A percentile compares a stretch with the other conserved stretches of the same genome.
phyloP scores from a whole-genome alignment of 2,888 invertebrate genomes.

The Acholoe squamosa region DNA sequence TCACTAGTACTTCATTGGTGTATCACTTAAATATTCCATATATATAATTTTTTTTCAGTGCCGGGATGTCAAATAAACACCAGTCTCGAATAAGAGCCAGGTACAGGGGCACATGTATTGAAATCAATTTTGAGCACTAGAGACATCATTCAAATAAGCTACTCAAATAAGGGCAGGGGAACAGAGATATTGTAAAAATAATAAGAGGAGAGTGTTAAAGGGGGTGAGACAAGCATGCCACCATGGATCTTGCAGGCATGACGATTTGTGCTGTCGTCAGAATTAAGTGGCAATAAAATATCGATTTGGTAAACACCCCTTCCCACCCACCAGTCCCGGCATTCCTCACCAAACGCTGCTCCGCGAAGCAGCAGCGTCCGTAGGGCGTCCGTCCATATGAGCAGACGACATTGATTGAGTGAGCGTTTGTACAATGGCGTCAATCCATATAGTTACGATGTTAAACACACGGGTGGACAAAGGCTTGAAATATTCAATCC shows the following conservation, averaged over 20 bases:
- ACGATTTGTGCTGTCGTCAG: constrained; percentile 34
- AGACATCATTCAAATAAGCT: no score
- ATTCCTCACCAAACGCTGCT: neutral
- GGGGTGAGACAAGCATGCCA: neutral
- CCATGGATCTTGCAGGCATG: constrained; percentile 3
- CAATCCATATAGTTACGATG: constrained; percentile 36
- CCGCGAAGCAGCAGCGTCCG: neutral
- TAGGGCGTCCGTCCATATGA: no score
- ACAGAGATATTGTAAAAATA: no score
- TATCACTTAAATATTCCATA: no score
- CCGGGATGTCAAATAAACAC: no score
- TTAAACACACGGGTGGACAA: constrained; percentile 38
- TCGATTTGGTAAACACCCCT: constrained; percentile 29
- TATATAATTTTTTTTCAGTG: no score
- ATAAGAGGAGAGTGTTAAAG: neutral
- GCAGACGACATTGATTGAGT: neutral
- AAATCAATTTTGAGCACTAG: no score
- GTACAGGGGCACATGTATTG: no score
- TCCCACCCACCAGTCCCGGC: neutral
- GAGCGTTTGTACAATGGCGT: constrained; percentile 17
- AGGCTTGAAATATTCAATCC: constrained; percentile 44
- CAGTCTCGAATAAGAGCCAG: no score
- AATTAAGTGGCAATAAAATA: constrained; percentile 41
- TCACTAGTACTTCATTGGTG: no score
- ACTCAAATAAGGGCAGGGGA: neutral